phyloP scores from a whole-genome alignment of 2,113 vertebrate genomes.

The Cervus canadensis region DNA sequence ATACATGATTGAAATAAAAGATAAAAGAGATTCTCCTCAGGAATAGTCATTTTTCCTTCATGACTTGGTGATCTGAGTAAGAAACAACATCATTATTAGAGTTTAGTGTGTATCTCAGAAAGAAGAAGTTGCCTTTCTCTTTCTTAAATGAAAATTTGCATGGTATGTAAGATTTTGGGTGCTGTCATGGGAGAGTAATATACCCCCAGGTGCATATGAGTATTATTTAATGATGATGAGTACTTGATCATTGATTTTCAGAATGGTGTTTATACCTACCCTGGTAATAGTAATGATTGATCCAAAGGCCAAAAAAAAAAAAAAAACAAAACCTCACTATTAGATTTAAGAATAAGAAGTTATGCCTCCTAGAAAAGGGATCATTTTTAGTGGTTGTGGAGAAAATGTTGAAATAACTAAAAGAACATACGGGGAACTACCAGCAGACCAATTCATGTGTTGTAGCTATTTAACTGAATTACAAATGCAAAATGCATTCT shows the following conservation, averaged over 20 bases:
- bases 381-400: conserved; percentile 60
- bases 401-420: conserved; percentile 66
- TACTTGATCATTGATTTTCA: conserved; percentile 32
- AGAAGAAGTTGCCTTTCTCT: neutral
- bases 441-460: conserved; percentile 68
- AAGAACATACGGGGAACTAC: conserved; percentile 68
- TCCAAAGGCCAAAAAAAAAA: conserved; percentile 3
- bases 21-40: neutral
- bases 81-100: neutral
- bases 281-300: conserved; percentile 29
- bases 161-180: conserved; percentile 22
- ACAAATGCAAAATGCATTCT: conserved; percentile 71
- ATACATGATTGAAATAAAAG: neutral
- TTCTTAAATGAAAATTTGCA: neutral
- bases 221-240: conserved; percentile 28
- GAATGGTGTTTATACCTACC: conserved; percentile 36
- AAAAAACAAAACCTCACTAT: neutral
- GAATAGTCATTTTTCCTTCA: neutral
- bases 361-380: conserved; percentile 54
- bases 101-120: neutral
- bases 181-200: neutral
- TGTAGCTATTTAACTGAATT: conserved; percentile 67
- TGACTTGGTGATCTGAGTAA: neutral
- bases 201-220: neutral
- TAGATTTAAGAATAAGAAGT: conserved; percentile 61